phyloP scores from a whole-genome alignment of 1,140 invertebrate genomes.

The Drosophila funebris region DNA sequence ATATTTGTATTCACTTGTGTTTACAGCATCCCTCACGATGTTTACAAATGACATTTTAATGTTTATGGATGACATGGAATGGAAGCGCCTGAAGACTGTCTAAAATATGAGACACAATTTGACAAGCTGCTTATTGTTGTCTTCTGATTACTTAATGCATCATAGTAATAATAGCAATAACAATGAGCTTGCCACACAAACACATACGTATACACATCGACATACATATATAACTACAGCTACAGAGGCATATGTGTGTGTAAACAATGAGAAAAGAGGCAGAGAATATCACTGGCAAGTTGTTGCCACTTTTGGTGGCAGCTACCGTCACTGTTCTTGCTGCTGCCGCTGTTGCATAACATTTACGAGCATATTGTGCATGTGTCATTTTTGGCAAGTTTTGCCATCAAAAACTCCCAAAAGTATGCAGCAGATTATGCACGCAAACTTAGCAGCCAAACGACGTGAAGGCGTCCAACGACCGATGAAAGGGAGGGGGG shows the following conservation, averaged over 20 bases:
- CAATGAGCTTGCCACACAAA: neutral
- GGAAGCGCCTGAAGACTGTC: neutral
- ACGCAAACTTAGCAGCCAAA: slow-evolving; percentile 56
- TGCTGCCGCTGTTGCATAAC: slow-evolving; percentile 33
- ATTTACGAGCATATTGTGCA: slow-evolving; percentile 52
- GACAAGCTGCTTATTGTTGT: slow-evolving; percentile 18
- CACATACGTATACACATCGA: neutral
- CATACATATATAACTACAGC: neutral
- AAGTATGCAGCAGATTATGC: slow-evolving; percentile 76
- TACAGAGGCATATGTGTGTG: slow-evolving; percentile 11
- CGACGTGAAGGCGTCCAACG: slow-evolving; percentile 24
- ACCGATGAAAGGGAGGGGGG: neutral
- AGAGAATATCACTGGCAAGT: slow-evolving; percentile 17
- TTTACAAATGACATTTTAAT: slow-evolving; percentile 23
- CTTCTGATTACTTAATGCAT: slow-evolving; percentile 21
- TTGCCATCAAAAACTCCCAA: slow-evolving; percentile 67
- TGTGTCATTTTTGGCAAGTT: slow-evolving; percentile 55
- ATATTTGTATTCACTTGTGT: neutral
- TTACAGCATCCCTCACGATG: neutral
- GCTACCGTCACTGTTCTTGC: neutral
- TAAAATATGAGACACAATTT: slow-evolving; percentile 7
- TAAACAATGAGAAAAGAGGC: slow-evolving; percentile 4
- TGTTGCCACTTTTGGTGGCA: slow-evolving; percentile 30
- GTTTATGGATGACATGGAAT: slow-evolving; percentile 5
- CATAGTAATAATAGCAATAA: neutral